Percentiles rank a stretch among this genome's conserved stretches.
phyloP scores from a whole-genome alignment of 2,797 vertebrate genomes.

The Sardinella longiceps region DNA sequence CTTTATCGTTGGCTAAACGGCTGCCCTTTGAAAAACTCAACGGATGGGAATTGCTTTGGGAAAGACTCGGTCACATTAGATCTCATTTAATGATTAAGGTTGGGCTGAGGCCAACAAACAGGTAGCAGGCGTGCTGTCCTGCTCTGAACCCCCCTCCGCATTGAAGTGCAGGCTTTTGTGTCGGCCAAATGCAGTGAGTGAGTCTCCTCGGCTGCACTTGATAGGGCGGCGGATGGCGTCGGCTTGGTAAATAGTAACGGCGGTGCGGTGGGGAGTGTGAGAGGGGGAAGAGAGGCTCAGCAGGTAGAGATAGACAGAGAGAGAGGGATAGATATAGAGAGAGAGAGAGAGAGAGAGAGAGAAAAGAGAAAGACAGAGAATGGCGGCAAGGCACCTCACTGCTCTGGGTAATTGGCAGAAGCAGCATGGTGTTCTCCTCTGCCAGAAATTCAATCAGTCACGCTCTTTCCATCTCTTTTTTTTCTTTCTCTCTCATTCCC shows the following conservation, averaged over 20 bases:
- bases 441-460: slow-evolving; percentile 20
- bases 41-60: not conserved
- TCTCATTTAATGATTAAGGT: not conserved
- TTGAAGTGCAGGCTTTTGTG: not conserved
- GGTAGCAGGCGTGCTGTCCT: slow-evolving; percentile 17
- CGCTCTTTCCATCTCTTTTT: not conserved
- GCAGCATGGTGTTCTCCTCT: not conserved
- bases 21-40: not conserved
- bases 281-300: not conserved
- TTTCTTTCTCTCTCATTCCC: not conserved
- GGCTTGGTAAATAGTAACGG: not conserved
- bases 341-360: not conserved
- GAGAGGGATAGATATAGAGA: not conserved
- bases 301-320: not conserved
- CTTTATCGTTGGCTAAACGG: not conserved
- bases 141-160: not conserved
- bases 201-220: not conserved
- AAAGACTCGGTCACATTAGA: not conserved
- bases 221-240: not conserved
- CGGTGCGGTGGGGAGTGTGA: not conserved
- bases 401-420: slow-evolving; percentile 21
- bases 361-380: not conserved
- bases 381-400: not conserved
- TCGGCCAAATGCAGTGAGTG: not conserved
- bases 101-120: not conserved